Evolutionary conservation across 2,797 vertebrate genomes (phyloP).

Genomic region (Philypnodon macrostomus): DNA sequence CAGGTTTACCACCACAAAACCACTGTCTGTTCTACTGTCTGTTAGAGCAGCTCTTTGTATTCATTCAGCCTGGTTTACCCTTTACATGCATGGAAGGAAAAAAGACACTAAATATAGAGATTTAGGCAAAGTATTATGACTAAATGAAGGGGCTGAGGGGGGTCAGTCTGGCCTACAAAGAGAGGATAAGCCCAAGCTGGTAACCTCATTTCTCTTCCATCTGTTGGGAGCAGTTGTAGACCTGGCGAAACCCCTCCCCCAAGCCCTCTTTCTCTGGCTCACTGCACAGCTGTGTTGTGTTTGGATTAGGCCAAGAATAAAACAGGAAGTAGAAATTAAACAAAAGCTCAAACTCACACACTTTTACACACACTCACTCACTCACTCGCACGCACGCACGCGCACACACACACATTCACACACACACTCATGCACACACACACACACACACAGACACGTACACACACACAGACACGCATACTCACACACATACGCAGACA

Average conservation of each 20-base stretch:
- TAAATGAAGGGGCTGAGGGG: slow-evolving; percentile 41
- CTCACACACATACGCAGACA: slow-evolving; percentile 59
- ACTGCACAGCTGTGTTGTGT: slow-evolving; percentile 81
- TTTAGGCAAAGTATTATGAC: slow-evolving; percentile 64
- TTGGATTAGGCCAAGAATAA: slow-evolving; percentile 83
- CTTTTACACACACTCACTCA: slow-evolving; percentile 19
- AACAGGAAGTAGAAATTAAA: slow-evolving; percentile 84
- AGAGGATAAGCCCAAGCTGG: slow-evolving; percentile 67
- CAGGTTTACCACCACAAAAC: background rate
- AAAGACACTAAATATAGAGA: slow-evolving; percentile 48
- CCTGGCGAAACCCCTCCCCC: slow-evolving; percentile 67
- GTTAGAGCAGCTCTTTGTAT: slow-evolving; percentile 1
- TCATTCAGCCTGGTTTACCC: background rate
- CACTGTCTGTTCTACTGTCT: background rate
- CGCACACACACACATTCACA: slow-evolving; percentile 24
- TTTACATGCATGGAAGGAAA: slow-evolving; percentile 3
- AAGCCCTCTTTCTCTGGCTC: slow-evolving; percentile 63
- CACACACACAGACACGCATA: slow-evolving; percentile 24
- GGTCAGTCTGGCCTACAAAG: slow-evolving; percentile 72
- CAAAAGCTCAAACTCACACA: slow-evolving; percentile 72
- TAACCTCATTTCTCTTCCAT: slow-evolving; percentile 75
- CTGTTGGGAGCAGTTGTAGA: slow-evolving; percentile 75
- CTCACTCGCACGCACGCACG: slow-evolving; percentile 25
- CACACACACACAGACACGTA: slow-evolving; percentile 23
- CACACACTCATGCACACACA: slow-evolving; percentile 24